Evolutionary conservation across 2,113 vertebrate species (phyloP).

Genomic region (Melanotaenia duboulayi): DNA sequence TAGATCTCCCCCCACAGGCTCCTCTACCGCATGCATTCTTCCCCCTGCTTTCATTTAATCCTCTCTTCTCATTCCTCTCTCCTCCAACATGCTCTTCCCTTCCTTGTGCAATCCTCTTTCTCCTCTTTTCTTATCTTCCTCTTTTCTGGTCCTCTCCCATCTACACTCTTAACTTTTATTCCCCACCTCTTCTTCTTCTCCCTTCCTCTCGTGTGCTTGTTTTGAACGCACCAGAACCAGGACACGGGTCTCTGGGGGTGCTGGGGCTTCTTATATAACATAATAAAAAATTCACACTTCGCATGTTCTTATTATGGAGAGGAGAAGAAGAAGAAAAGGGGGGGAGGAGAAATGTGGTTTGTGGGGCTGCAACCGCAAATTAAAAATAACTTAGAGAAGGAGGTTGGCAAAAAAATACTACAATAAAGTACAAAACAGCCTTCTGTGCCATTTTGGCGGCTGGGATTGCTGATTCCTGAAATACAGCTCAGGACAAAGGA

Average conservation of each 20-base stretch:
- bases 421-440: constrained; percentile 53
- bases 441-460: constrained; percentile 51
- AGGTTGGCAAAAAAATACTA: constrained; percentile 3
- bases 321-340: constrained; percentile 39
- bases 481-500: constrained; percentile 18
- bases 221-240: constrained; percentile 80
- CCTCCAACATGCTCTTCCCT: constrained; percentile 29
- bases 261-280: constrained; percentile 80
- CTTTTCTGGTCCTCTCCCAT: constrained; percentile 35
- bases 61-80: constrained; percentile 43
- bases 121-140: constrained; percentile 20
- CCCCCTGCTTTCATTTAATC: constrained; percentile 68
- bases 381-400: constrained; percentile 62
- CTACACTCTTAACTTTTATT: constrained; percentile 57
- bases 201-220: constrained; percentile 66
- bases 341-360: constrained; percentile 30
- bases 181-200: constrained; percentile 6
- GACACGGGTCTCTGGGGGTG: constrained; percentile 80
- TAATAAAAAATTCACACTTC: constrained; percentile 84
- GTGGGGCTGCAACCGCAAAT: constrained; percentile 57
- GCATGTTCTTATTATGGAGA: constrained; percentile 77
- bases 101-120: constrained; percentile 35
- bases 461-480: constrained; percentile 23
- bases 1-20: constrained; percentile 77
- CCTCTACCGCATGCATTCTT: constrained; percentile 57